These are phyloP conservation scores for Pandemis corylana DNA, from an alignment of 2,888 invertebrate species.

Conservation along the genomic window DNA sequence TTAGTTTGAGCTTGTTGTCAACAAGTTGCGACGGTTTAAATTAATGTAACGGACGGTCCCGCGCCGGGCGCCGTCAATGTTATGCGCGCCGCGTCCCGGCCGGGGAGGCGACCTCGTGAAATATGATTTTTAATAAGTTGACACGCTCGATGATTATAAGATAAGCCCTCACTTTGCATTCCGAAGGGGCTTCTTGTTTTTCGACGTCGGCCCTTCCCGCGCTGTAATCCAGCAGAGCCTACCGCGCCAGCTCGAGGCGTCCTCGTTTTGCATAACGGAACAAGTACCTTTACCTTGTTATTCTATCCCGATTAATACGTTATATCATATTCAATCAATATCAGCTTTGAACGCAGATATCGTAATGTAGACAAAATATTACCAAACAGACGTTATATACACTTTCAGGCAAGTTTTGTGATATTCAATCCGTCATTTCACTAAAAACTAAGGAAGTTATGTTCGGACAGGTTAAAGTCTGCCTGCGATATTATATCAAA, in stretches of 20 bases:
- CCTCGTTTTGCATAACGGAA: slow-evolving; percentile 55
- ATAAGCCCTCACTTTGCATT: slow-evolving; percentile 85
- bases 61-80: slow-evolving; percentile 49
- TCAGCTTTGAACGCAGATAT: background rate
- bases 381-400: background rate
- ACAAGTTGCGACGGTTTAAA: slow-evolving; percentile 63
- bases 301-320: slow-evolving; percentile 46
- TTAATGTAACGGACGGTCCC: slow-evolving; percentile 57
- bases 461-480: background rate
- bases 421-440: background rate
- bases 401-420: background rate
- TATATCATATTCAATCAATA: slow-evolving; percentile 17
- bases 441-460: background rate
- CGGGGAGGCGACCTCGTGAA: slow-evolving; percentile 71
- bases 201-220: slow-evolving; percentile 63
- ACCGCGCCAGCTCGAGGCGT: slow-evolving; percentile 53
- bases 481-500: background rate
- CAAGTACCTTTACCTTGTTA: slow-evolving; percentile 57
- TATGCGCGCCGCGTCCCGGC: slow-evolving; percentile 70
- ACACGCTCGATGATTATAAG: slow-evolving; percentile 85
- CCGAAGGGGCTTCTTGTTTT: slow-evolving; percentile 78
- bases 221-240: slow-evolving; percentile 74
- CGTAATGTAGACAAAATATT: background rate
- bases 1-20: slow-evolving; percentile 56
- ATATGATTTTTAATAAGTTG: slow-evolving; percentile 86